Percentiles rank a stretch among this genome's conserved stretches.
These are phyloP conservation scores for Vulpes vulpes DNA, from an alignment of 2,113 vertebrate genomes.

Conservation along the genomic window DNA sequence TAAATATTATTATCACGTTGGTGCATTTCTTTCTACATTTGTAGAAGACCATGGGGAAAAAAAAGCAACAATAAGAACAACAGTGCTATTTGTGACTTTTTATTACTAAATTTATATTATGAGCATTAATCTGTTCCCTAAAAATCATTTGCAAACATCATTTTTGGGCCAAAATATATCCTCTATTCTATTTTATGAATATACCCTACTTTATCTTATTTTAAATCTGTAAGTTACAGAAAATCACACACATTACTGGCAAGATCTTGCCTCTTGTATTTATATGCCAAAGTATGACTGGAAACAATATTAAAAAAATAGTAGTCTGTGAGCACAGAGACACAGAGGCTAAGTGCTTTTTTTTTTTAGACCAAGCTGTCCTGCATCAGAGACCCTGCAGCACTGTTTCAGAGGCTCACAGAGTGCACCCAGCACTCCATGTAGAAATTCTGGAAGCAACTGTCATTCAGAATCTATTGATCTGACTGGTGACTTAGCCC, in stretches of 20 bases:
- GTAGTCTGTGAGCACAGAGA: background rate
- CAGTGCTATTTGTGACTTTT: background rate
- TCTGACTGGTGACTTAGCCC: background rate
- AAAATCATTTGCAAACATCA: background rate
- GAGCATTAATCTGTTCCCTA: background rate
- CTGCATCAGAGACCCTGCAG: background rate
- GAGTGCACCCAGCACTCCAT: background rate
- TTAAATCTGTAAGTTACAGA: background rate
- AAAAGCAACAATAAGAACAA: background rate
- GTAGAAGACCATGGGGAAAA: background rate
- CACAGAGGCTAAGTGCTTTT: background rate
- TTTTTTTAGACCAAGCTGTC: background rate
- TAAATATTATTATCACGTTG: background rate
- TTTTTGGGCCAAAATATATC: background rate
- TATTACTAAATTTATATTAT: background rate
- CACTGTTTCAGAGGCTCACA: background rate
- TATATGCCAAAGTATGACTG: background rate
- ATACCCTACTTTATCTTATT: background rate
- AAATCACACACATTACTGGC: background rate
- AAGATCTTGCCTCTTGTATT: background rate
- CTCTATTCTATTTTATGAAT: background rate
- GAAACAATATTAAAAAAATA: background rate
- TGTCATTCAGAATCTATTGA: background rate
- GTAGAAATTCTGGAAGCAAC: background rate
- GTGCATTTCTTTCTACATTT: background rate